Conservation (phyloP, 2,888 invertebrate species). For the Tyria jacobaeae region DNA sequence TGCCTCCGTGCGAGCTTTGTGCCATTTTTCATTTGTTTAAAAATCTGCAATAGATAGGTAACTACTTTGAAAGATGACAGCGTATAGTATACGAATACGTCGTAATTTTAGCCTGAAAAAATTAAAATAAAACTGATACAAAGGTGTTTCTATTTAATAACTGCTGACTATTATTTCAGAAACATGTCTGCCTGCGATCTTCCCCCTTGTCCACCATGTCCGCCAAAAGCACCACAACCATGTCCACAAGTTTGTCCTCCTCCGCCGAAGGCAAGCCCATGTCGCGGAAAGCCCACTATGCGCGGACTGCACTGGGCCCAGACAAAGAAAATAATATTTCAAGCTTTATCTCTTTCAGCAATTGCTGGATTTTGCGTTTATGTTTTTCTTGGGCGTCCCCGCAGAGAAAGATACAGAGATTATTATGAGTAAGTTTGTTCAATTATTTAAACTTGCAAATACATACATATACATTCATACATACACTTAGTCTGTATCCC, state of each 20-base stretch:
- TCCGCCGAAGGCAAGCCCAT: slow-evolving; percentile 61
- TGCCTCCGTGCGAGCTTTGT: slow-evolving; percentile 90
- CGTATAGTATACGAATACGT: too few species aligned
- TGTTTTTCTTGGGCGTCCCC: slow-evolving; percentile 79
- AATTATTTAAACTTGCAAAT: not conserved
- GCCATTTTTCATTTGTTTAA: slow-evolving; percentile 69
- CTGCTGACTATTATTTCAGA: slow-evolving; percentile 25
- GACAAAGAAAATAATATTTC: slow-evolving; percentile 86
- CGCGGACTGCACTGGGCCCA: slow-evolving; percentile 89
- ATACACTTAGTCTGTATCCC: too few species aligned
- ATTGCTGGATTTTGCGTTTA: slow-evolving; percentile 78
- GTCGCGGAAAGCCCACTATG: slow-evolving; percentile 87
- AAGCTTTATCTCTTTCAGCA: slow-evolving; percentile 73
- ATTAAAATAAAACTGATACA: not conserved
- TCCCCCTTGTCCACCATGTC: slow-evolving; percentile 58
- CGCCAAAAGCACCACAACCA: slow-evolving; percentile 59
- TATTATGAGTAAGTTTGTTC: slow-evolving; percentile 90
- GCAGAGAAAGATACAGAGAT: slow-evolving; percentile 88
- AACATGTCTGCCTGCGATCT: slow-evolving; percentile 54
- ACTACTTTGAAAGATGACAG: not conserved
- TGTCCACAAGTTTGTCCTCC: slow-evolving; percentile 66
- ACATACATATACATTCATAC: too few species aligned
- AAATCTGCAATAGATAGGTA: slow-evolving; percentile 14
- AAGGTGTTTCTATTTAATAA: not conserved
- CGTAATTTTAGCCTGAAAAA: not conserved